phyloP scores from a whole-genome alignment of 2,888 invertebrate genomes.

The Bhutanitis thaidina region DNA sequence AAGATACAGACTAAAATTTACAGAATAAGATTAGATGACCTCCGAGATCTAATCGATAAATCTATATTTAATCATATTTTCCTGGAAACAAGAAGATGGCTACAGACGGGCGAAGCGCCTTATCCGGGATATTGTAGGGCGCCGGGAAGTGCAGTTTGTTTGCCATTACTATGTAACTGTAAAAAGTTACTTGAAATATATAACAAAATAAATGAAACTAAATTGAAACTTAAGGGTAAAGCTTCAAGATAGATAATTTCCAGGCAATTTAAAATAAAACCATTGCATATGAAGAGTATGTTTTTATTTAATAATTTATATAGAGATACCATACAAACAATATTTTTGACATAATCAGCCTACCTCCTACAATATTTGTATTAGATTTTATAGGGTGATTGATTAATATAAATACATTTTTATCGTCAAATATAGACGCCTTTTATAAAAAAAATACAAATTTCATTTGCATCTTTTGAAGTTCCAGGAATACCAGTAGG shows the following conservation, averaged over 20 bases:
- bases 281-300: not conserved
- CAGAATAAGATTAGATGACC: conserved; percentile 29
- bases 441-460: no score
- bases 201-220: conserved; percentile 29
- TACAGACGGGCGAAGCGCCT: conserved; percentile 50
- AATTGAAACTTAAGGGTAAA: conserved; percentile 3
- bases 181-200: conserved; percentile 43
- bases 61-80: conserved; percentile 17
- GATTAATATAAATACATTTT: no score
- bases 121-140: conserved; percentile 66
- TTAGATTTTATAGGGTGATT: no score
- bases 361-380: no score
- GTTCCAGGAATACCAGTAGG: no score
- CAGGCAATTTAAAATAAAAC: conserved; percentile 1
- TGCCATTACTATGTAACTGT: conserved; percentile 57
- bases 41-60: conserved; percentile 28
- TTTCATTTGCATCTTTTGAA: no score
- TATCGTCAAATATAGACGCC: no score
- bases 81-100: conserved; percentile 44
- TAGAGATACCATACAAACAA: not conserved
- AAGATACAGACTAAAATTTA: conserved; percentile 35
- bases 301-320: not conserved
- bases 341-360: no score
- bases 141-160: conserved; percentile 47
- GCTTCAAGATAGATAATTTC: not conserved